Evolutionary conservation across 2,888 invertebrate species (phyloP).

Genomic region (Clunio marinus): DNA sequence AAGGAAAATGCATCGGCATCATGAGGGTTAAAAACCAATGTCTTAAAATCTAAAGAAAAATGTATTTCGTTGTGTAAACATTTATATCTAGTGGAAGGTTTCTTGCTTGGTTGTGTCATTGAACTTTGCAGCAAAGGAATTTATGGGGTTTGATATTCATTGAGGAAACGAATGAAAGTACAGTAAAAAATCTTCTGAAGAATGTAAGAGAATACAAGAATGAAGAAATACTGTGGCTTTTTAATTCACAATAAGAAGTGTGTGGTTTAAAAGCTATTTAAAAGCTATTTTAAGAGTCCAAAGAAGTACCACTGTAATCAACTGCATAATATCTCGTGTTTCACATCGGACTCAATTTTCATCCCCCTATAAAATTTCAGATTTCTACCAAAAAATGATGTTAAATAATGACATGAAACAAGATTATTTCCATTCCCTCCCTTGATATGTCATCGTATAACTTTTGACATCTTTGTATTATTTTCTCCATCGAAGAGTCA

Average conservation of each 20-base stretch:
- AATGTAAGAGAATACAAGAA: too few species aligned
- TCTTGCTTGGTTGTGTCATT: not conserved
- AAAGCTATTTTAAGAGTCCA: too few species aligned
- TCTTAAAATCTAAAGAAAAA: not conserved
- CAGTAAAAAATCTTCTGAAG: too few species aligned
- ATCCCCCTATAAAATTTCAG: not conserved
- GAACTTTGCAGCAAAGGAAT: not conserved
- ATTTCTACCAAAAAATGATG: not conserved
- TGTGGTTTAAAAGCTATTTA: too few species aligned
- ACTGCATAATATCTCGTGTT: not conserved
- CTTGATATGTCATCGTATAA: conserved; percentile 1
- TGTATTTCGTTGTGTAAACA: not conserved
- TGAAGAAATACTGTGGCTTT: too few species aligned
- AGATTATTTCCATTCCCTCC: not conserved
- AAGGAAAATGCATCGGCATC: too few species aligned
- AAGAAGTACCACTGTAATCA: too few species aligned
- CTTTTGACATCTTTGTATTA: not conserved
- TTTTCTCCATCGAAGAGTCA: not conserved
- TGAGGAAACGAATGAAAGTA: not conserved
- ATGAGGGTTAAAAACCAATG: not conserved
- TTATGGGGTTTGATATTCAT: not conserved
- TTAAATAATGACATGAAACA: conserved; percentile 9
- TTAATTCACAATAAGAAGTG: too few species aligned
- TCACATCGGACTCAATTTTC: not conserved
- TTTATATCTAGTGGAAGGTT: conserved; percentile 2